Conservation (phyloP, 1,140 invertebrate species). For the Nautilus pompilius region DNA sequence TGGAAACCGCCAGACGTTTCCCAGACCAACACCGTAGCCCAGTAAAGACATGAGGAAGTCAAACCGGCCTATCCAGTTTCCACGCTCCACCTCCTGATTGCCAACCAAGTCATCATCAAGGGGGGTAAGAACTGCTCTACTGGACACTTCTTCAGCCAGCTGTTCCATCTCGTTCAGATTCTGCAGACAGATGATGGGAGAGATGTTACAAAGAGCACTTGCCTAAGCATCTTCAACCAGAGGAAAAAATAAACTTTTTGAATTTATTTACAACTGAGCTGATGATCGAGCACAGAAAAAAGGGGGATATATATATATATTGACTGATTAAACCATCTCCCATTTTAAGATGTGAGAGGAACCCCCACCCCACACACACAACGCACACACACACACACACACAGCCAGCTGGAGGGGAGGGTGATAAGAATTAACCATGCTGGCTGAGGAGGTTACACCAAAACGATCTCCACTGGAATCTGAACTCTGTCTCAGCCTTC, state of each 20-base stretch:
- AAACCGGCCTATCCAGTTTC: slow-evolving; percentile 58
- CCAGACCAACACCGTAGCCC: slow-evolving; percentile 65
- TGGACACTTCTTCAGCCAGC: slow-evolving; percentile 45
- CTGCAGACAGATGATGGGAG: not conserved
- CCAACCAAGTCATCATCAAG: slow-evolving; percentile 45
- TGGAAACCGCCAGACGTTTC: slow-evolving; percentile 94
- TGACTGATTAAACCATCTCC: not conserved
- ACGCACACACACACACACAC: not conserved
- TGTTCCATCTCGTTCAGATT: slow-evolving; percentile 31
- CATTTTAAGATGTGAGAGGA: not conserved
- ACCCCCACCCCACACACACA: not conserved
- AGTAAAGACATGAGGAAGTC: slow-evolving; percentile 60
- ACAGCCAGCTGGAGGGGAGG: not conserved
- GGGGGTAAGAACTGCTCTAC: slow-evolving; percentile 45
- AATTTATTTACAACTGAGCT: no score
- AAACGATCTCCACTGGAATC: not conserved
- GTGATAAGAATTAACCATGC: not conserved
- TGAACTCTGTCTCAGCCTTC: not conserved
- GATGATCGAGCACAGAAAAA: not conserved
- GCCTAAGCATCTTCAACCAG: not conserved
- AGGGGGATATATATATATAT: not conserved
- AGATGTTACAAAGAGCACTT: not conserved
- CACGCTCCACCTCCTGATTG: slow-evolving; percentile 61
- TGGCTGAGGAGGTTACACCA: not conserved
- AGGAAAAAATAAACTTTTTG: not conserved